Conservation (phyloP, 2,888 invertebrate species). For the Plagodis dolabraria region DNA sequence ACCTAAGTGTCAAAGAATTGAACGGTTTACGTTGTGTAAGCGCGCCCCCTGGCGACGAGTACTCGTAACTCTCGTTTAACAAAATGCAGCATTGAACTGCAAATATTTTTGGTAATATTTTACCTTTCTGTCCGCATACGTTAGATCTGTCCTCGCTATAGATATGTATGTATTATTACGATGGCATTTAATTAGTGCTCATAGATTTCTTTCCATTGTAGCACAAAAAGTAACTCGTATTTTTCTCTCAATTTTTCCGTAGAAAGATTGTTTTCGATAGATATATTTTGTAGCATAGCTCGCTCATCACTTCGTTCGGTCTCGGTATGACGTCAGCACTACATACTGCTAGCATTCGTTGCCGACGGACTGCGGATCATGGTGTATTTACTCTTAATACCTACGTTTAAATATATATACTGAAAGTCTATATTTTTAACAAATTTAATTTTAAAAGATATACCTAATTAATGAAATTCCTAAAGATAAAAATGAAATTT, state of each 20-base stretch:
- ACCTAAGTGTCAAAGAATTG: background rate
- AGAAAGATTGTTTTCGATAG: constrained; percentile 58
- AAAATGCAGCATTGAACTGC: constrained; percentile 68
- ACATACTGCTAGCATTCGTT: constrained; percentile 39
- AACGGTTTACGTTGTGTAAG: background rate
- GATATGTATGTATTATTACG: constrained; percentile 51
- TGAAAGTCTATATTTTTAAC: constrained; percentile 81
- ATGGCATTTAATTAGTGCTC: constrained; percentile 74
- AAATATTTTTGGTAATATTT: constrained; percentile 79
- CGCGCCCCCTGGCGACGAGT: constrained; percentile 29
- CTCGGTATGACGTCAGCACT: constrained; percentile 52
- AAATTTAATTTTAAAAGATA: constrained; percentile 74
- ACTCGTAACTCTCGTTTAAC: constrained; percentile 27
- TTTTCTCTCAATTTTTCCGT: constrained; percentile 65
- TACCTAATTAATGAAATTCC: constrained; percentile 81
- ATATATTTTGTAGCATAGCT: constrained; percentile 64
- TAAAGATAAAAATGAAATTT: constrained; percentile 79
- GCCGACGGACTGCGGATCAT: constrained; percentile 59
- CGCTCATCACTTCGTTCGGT: constrained; percentile 52
- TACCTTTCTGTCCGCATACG: constrained; percentile 52
- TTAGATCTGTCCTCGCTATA: constrained; percentile 59
- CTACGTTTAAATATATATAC: constrained; percentile 72
- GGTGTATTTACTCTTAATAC: constrained; percentile 68
- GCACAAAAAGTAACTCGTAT: constrained; percentile 59
- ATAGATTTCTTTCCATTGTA: constrained; percentile 69